phyloP scores from a whole-genome alignment of 1,140 invertebrate species.

The Metaphire vulgaris region DNA sequence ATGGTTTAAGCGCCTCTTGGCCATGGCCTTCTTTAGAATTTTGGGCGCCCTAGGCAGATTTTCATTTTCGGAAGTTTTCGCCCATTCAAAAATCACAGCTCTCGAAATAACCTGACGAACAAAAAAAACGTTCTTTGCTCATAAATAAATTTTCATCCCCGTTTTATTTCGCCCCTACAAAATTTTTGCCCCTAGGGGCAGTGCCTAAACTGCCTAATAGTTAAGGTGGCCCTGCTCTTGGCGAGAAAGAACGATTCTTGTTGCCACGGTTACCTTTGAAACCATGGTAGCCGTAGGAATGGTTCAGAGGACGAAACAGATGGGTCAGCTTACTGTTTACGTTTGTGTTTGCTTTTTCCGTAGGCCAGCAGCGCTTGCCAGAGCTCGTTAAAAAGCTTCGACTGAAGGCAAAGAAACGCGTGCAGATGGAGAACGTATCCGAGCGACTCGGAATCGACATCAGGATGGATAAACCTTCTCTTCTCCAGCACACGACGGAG shows the following conservation, averaged over 20 bases:
- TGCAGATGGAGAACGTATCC: conserved; percentile 42
- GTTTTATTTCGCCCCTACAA: no score
- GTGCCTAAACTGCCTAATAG: not conserved
- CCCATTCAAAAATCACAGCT: no score
- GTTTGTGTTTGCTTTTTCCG: not conserved
- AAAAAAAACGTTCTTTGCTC: no score
- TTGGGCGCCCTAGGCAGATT: no score
- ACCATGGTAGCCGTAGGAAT: no score
- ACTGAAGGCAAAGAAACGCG: conserved; percentile 31
- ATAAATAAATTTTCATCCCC: no score
- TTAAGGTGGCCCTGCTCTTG: not conserved
- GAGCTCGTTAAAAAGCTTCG: conserved; percentile 30
- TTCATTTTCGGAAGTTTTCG: no score
- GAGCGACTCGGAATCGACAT: conserved; percentile 44
- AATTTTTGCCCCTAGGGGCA: not conserved
- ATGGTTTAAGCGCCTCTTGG: no score
- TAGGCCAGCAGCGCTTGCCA: conserved; percentile 42
- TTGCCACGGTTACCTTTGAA: not conserved
- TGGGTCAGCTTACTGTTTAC: not conserved
- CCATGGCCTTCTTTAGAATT: no score
- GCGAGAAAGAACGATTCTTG: not conserved
- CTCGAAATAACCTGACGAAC: no score
- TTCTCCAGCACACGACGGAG: conserved; percentile 30
- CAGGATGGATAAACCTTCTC: conserved; percentile 42
- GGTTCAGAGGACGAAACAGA: no score